Evolutionary conservation across 2,113 vertebrate genomes (phyloP).

Genomic region (Plotosus lineatus): DNA sequence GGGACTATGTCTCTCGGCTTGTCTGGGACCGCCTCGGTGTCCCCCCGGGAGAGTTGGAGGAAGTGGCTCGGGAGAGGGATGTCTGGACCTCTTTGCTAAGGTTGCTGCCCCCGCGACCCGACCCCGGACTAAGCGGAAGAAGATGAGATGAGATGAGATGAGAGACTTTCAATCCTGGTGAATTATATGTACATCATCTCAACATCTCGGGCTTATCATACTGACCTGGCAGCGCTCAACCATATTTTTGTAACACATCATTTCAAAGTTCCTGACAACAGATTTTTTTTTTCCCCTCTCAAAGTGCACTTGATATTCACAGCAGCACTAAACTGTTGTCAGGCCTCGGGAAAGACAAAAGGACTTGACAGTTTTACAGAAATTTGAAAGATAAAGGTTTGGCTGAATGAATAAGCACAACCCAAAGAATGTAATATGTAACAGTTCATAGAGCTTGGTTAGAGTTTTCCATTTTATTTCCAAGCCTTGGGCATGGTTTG

Average conservation of each 20-base stretch:
- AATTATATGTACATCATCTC: conserved; percentile 12
- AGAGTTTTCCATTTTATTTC: background rate
- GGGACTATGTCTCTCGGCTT: no score
- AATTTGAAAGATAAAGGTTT: background rate
- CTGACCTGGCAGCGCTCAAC: background rate
- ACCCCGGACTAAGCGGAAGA: no score
- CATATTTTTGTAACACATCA: background rate
- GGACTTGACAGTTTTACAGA: background rate
- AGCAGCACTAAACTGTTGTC: background rate
- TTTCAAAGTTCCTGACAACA: background rate
- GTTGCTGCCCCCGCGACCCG: no score
- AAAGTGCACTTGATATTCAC: background rate
- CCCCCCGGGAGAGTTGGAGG: no score
- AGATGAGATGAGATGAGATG: no score
- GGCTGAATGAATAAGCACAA: background rate
- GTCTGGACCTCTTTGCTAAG: no score
- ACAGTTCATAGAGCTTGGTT: no score
- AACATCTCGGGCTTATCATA: background rate
- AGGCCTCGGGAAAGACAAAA: background rate
- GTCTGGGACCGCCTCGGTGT: no score
- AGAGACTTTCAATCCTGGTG: background rate
- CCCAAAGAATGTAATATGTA: no score
- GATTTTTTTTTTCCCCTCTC: background rate
- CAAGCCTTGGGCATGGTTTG: background rate
- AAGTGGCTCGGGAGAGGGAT: no score